Percentiles rank a stretch among this genome's conserved stretches.
These are phyloP conservation scores for Yponomeuta sedellus DNA, from an alignment of 2,888 invertebrate genomes.

Conservation along the genomic window DNA sequence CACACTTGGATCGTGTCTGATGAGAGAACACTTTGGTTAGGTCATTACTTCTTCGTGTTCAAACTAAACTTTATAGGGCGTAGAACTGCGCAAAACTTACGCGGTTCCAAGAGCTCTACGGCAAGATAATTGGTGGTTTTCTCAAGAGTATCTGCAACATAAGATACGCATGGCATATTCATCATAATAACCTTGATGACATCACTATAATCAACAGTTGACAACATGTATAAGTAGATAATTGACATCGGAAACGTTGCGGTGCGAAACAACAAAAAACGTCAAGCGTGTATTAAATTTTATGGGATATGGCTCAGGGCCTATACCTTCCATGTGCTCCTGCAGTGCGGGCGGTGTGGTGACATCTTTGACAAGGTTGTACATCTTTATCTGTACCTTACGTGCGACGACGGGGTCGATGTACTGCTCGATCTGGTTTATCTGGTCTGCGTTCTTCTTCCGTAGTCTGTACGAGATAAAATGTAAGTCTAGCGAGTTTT, in stretches of 20 bases:
- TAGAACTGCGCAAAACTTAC: slow-evolving; percentile 32
- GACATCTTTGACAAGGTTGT: slow-evolving; percentile 37
- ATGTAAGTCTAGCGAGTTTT: too few relatives aligned
- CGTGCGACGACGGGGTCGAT: slow-evolving; percentile 55
- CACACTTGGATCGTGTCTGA: slow-evolving; percentile 55
- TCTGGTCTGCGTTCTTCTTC: slow-evolving; percentile 49
- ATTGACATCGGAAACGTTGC: too few relatives aligned
- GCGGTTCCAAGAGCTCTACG: slow-evolving; percentile 48
- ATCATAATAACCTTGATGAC: not conserved
- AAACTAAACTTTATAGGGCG: not conserved
- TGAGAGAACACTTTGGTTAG: not conserved
- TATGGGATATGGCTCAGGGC: not conserved
- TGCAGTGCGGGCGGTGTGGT: not conserved
- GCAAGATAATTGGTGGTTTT: slow-evolving; percentile 55
- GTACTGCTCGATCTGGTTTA: slow-evolving; percentile 30
- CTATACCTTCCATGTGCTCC: not conserved
- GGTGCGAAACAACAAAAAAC: too few relatives aligned
- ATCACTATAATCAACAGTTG: not conserved
- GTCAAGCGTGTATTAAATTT: too few relatives aligned
- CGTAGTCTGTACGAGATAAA: slow-evolving; percentile 36
- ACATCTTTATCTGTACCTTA: slow-evolving; percentile 58
- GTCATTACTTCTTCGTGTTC: not conserved
- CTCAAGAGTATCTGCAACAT: slow-evolving; percentile 53
- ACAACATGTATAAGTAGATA: too few relatives aligned
- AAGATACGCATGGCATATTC: not conserved